Base-by-base conservation (phyloP, 2,888 invertebrate genomes). In the Polyommatus icarus region DNA sequence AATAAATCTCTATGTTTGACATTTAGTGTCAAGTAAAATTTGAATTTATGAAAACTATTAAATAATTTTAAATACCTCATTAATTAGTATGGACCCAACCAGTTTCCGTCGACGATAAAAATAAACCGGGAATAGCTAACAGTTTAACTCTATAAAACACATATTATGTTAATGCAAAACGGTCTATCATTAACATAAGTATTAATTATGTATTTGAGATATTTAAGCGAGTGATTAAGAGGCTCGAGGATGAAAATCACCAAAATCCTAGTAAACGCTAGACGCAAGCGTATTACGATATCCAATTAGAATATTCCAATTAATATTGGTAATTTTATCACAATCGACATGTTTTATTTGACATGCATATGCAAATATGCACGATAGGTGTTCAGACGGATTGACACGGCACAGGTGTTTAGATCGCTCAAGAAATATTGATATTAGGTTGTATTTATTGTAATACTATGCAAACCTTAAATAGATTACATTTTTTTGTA, bases 331-430 rank as follows among this genome's bases (percentile, higher is more conserved):
- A 85, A 83, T 87, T 88, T 88, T 85, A 85, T 83, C 87, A 85
- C 86, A 86, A 87, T 87, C 84, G 86, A 87, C 83, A 85, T 84
- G 83, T 87, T 87, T 87, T 87, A 89, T 89, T 85, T 85, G 84
- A 82, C 84, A 82, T 87, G 86, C 84, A 83, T 88, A 90, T 90
- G 90, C 87, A 90, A 91, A 90, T 89, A 85, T 83, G 80, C 80
- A 84, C 85, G 87, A 86, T 88, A 88, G 87, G 85, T 84, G 84
- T 84, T 80, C 82, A 81, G 82, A 83, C 80, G 82, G 84, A 85
- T 82, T 84, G 83, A 82, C 81, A 81, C 79, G 78, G 79, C 81
- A 87, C 89, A 89, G 88, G 86, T 89, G 87, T 83, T 81, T 80
- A 76, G 79, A 79, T 80, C 76, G 72, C 81, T 83, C 83, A 79